Conservation (phyloP, 2,113 vertebrate genomes). For the Dermatemys mawii region DNA sequence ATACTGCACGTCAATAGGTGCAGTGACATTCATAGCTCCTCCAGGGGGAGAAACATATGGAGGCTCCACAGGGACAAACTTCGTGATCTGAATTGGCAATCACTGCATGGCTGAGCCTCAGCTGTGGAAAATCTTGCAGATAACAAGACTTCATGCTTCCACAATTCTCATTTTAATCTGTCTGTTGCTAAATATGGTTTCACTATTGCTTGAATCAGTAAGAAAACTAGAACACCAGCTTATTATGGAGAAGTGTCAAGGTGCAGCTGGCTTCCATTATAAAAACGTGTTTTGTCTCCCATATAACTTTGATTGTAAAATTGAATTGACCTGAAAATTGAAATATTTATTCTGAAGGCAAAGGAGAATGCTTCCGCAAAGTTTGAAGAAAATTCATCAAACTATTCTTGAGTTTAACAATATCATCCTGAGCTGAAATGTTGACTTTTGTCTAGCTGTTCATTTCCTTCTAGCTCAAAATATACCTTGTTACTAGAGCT, state of each 20-base stretch:
- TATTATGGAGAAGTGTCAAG: background rate
- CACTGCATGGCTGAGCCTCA: conserved; percentile 53
- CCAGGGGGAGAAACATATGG: conserved; percentile 71
- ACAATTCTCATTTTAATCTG: conserved; percentile 62
- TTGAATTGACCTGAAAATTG: background rate
- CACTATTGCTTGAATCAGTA: background rate
- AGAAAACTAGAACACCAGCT: conserved; percentile 29
- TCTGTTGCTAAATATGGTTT: conserved; percentile 57
- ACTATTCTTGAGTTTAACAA: background rate
- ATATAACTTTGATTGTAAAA: background rate
- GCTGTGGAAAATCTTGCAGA: conserved; percentile 62
- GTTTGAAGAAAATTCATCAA: background rate
- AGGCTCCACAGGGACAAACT: conserved; percentile 47
- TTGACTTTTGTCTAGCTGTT: background rate
- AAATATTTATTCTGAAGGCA: background rate
- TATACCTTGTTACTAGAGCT: background rate
- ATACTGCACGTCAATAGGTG: conserved; percentile 62
- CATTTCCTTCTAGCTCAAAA: background rate
- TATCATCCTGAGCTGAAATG: rapidly evolving
- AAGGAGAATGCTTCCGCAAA: background rate
- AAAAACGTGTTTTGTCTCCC: background rate
- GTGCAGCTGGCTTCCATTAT: background rate
- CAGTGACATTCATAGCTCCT: conserved; percentile 75
- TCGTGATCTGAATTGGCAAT: conserved; percentile 68
- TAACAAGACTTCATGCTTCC: conserved; percentile 73